Evolutionary conservation across 2,888 invertebrate species (phyloP), one percentile per base, ranked within the genome.

Genomic region (Diplolepis rosae): DNA sequence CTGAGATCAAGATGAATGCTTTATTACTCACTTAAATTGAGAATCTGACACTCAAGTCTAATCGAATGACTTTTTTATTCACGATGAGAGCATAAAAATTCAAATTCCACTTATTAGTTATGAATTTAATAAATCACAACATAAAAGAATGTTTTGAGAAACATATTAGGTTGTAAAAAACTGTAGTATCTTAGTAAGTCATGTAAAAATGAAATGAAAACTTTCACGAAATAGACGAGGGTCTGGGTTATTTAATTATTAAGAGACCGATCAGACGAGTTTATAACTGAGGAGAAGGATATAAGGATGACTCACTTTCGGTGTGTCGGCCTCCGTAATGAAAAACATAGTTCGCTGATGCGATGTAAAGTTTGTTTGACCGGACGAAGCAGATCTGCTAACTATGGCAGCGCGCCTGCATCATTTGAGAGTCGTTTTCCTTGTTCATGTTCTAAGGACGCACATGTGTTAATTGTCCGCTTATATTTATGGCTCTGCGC

Each of bases 401-500:
- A 72, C 66, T 69, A 70, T 69, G 66, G 65, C 74, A 71, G 71
- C 68, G 70, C 68, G 71, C 56, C 68, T 70, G 61, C 50, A 54
- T 48, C 66, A 48, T 42, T 42, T n/a, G 18, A 56, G 61, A n/a
- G 35, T 54, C 69, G 61, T 52, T 27, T 65, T 51, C 66, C 28
- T 30, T 32, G 24, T 11, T 30, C 9, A 13, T 54, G 35, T 39
- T 61, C 69, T 61, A 61, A 68, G 54, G 45, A 56, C 48, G 48
- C 48, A 68, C 65, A 79, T 74, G 80, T 80, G 84, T 81, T 82
- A 84, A 83, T 83, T 82, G 80, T 81, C 79, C 80, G 77, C 78
- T 82, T 82, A 81, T 83, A 83, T 83, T 83, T 83, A 82, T 82
- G 80, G 81, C 81, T 82, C 81, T 83, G 78, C 78, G 72, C 73